Evolutionary conservation across 1,140 invertebrate species (phyloP).

Genomic region (Melanaphis sacchari): DNA sequence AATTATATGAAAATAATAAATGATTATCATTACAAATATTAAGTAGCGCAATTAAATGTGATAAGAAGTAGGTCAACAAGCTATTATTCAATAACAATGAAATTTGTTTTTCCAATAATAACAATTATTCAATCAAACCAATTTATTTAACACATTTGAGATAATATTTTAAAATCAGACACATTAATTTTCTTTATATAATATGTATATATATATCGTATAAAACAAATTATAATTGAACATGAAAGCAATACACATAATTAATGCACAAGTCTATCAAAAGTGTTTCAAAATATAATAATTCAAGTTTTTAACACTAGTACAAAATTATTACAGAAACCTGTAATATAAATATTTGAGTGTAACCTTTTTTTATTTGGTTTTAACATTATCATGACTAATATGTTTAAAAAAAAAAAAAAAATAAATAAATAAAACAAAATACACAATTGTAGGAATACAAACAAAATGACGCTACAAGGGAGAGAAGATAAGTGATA

Average conservation of each 20-base stretch:
- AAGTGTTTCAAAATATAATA: slow-evolving; percentile 51
- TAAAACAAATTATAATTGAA: slow-evolving; percentile 49
- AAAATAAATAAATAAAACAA: slow-evolving; percentile 2
- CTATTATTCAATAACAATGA: neutral
- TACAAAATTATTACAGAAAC: slow-evolving; percentile 38
- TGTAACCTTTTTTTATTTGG: neutral
- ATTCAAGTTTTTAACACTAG: slow-evolving; percentile 23
- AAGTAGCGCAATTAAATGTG: neutral
- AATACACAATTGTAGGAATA: slow-evolving; percentile 52
- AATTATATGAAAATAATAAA: neutral
- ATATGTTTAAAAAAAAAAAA: slow-evolving; percentile 24
- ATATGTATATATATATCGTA: slow-evolving; percentile 45
- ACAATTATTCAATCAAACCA: slow-evolving; percentile 27
- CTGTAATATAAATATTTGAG: slow-evolving; percentile 34
- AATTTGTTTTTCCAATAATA: neutral
- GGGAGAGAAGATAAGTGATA: neutral
- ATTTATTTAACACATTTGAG: slow-evolving; percentile 37
- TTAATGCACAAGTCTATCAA: slow-evolving; percentile 46
- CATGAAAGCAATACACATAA: slow-evolving; percentile 42
- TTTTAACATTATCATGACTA: slow-evolving; percentile 36
- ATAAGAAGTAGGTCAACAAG: neutral
- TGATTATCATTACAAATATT: neutral
- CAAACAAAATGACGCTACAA: slow-evolving; percentile 44
- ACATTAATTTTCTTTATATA: slow-evolving; percentile 13
- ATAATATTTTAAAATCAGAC: slow-evolving; percentile 37